These are phyloP conservation scores for Sylvia borin DNA, from an alignment of 2,797 vertebrate species.

Conservation along the genomic window DNA sequence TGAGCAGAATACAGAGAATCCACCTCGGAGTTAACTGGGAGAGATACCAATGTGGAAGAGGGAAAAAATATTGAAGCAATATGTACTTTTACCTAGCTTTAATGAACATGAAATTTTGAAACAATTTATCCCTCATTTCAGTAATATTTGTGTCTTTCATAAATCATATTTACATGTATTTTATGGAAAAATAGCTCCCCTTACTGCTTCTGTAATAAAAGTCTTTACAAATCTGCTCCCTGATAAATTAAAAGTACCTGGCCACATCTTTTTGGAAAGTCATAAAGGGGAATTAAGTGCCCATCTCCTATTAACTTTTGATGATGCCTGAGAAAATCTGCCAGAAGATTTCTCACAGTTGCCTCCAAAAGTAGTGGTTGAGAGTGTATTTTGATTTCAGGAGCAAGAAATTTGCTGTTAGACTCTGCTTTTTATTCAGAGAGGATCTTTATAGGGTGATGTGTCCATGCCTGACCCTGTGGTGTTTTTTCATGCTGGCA, in stretches of 20 bases:
- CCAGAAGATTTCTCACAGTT: neutral
- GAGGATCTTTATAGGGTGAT: neutral
- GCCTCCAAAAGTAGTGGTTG: neutral
- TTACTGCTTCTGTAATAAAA: conserved; percentile 41
- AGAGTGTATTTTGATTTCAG: neutral
- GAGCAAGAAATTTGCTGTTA: neutral
- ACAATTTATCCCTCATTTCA: conserved; percentile 38
- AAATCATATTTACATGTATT: conserved; percentile 61
- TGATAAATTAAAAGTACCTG: conserved; percentile 55
- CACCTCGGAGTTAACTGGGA: neutral
- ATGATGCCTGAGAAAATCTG: neutral
- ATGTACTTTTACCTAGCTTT: conserved; percentile 9
- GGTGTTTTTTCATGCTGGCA: neutral
- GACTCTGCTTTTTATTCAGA: neutral
- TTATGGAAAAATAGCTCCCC: conserved; percentile 52
- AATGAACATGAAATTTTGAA: conserved; percentile 30
- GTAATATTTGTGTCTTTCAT: conserved; percentile 49
- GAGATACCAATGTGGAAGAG: neutral
- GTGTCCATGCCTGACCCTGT: neutral
- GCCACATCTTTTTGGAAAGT: conserved; percentile 21
- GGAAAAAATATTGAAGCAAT: conserved; percentile 23
- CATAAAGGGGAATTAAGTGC: conserved; percentile 47
- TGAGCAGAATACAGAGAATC: neutral
- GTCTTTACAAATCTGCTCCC: conserved; percentile 30
- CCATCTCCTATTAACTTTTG: conserved; percentile 32